Conservation (phyloP, 2,113 vertebrate genomes). For the Falco punctatus region DNA sequence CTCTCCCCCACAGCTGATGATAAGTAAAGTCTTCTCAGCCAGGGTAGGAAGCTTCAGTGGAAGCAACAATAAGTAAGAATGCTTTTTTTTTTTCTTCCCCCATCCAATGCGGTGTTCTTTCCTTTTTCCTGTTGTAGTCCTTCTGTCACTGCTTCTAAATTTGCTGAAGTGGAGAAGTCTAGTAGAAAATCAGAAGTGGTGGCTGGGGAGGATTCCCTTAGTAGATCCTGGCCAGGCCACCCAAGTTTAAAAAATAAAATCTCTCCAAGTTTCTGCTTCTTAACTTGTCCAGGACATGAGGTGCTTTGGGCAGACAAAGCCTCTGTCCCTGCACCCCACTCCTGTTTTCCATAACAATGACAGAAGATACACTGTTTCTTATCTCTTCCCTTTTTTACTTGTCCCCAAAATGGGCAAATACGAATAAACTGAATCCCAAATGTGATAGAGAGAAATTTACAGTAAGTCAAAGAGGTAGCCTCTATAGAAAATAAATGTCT, state of each 20-base stretch:
- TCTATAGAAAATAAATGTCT: background rate
- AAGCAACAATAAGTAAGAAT: conserved; percentile 85
- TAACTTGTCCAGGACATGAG: background rate
- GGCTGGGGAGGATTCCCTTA: background rate
- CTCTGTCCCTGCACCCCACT: background rate
- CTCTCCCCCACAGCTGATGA: conserved; percentile 89
- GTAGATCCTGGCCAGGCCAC: background rate
- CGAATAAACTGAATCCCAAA: background rate
- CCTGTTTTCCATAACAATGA: background rate
- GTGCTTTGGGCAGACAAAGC: background rate
- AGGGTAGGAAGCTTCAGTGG: conserved; percentile 84
- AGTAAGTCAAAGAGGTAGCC: background rate
- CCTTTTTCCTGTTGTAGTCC: background rate
- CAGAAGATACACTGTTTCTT: background rate
- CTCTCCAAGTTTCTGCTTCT: background rate
- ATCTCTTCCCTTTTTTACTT: background rate
- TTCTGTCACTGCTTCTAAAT: background rate
- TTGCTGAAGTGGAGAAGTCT: background rate
- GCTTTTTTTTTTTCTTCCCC: background rate
- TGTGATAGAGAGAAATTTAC: background rate
- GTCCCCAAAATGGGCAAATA: background rate
- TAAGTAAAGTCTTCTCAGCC: conserved; percentile 90
- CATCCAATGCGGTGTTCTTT: background rate
- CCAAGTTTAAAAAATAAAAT: background rate
- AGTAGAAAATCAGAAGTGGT: background rate